A percentile compares a stretch with the other conserved stretches of the same genome.
Conservation (phyloP, 1,140 invertebrate genomes). For the Drosophila dunni region DNA sequence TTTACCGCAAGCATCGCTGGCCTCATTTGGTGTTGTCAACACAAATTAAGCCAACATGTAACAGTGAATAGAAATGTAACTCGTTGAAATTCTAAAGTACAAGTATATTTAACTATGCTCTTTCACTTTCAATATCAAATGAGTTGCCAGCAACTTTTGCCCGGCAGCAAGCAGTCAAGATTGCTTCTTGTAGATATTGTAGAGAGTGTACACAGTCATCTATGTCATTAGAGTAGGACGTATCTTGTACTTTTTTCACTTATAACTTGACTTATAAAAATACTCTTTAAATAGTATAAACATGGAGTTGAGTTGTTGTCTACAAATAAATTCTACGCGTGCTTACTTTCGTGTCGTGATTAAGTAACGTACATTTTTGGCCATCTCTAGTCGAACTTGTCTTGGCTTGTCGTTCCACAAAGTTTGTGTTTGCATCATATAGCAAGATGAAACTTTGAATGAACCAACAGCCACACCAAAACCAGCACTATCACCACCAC, state of each 20-base stretch:
- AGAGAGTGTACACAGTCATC: not conserved
- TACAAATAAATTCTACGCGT: slow-evolving; percentile 41
- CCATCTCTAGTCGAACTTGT: not conserved
- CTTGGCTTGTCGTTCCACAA: slow-evolving; percentile 41
- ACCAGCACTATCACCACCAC: not conserved
- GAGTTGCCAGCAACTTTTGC: slow-evolving; percentile 74
- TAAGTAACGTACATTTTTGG: not conserved
- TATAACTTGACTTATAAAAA: not conserved
- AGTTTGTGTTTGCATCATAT: slow-evolving; percentile 28
- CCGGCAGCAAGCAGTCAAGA: slow-evolving; percentile 61
- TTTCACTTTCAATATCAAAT: slow-evolving; percentile 81
- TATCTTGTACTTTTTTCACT: not conserved
- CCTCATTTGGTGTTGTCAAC: slow-evolving; percentile 62
- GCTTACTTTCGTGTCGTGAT: slow-evolving; percentile 2
- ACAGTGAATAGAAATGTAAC: slow-evolving; percentile 37
- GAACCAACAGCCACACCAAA: slow-evolving; percentile 48
- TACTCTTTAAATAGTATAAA: not conserved
- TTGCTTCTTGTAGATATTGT: slow-evolving; percentile 69
- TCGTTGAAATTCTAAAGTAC: slow-evolving; percentile 30
- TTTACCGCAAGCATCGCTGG: slow-evolving; percentile 6
- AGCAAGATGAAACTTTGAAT: slow-evolving; percentile 54
- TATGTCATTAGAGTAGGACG: not conserved
- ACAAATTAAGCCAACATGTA: slow-evolving; percentile 75
- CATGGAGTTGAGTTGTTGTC: not conserved
- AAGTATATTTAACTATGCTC: slow-evolving; percentile 76